These are phyloP conservation scores for Pilophorus perplexus DNA, from an alignment of 2,888 invertebrate species.

Conservation along the genomic window DNA sequence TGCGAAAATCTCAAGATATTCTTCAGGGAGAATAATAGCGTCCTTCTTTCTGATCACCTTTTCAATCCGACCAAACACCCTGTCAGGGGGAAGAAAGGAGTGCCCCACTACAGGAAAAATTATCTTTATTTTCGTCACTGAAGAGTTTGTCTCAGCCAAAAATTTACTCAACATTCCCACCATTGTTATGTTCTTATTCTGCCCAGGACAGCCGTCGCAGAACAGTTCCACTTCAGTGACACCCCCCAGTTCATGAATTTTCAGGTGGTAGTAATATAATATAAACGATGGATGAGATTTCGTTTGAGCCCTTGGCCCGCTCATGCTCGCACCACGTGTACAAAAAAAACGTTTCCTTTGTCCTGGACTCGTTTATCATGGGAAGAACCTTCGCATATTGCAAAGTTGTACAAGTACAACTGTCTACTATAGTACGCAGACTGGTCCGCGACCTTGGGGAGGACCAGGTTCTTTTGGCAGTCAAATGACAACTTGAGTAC, in stretches of 20 bases:
- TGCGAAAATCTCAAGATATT: neutral
- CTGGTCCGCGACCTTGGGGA: conserved; percentile 36
- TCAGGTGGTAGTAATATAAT: conserved; percentile 31
- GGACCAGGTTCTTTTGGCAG: conserved; percentile 36
- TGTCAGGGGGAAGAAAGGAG: conserved; percentile 16
- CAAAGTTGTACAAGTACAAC: conserved; percentile 42
- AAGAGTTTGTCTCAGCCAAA: conserved; percentile 13
- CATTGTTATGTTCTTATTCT: conserved; percentile 46
- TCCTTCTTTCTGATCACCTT: neutral
- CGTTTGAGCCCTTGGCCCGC: conserved; percentile 43
- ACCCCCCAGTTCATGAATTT: conserved; percentile 13
- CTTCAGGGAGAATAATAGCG: neutral
- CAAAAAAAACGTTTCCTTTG: conserved; percentile 5
- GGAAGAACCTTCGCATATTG: conserved; percentile 29
- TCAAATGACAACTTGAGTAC: conserved; percentile 36
- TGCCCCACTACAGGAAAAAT: conserved; percentile 35
- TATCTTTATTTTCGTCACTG: conserved; percentile 14
- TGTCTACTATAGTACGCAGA: conserved; percentile 39
- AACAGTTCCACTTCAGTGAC: conserved; percentile 38
- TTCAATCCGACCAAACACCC: conserved; percentile 4
- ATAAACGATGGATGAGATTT: conserved; percentile 42
- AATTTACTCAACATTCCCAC: conserved; percentile 41
- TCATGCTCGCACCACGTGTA: conserved; percentile 46
- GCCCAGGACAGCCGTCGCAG: conserved; percentile 46
- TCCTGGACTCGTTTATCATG: conserved; percentile 22